Conservation (phyloP, 1,140 invertebrate species). For the Scaptomyza pallida region DNA sequence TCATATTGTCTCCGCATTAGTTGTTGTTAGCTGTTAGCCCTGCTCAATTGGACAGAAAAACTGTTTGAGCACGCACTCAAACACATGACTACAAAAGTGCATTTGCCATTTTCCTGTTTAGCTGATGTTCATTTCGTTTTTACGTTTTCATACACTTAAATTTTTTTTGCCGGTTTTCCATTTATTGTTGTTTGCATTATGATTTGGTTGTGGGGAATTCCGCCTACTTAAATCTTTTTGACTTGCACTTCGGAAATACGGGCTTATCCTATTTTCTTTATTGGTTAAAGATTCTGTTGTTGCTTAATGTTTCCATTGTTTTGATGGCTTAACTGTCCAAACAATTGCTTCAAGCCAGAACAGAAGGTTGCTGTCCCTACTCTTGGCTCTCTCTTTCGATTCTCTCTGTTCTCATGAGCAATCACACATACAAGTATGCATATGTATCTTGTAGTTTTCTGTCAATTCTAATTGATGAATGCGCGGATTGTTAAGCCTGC, state of each 20-base stretch:
- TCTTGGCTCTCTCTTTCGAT: neutral
- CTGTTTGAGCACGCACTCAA: constrained; percentile 72
- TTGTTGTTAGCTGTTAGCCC: constrained; percentile 29
- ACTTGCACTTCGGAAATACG: constrained; percentile 80
- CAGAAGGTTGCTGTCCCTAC: constrained; percentile 4
- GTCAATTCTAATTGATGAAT: constrained; percentile 54
- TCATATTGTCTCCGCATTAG: constrained; percentile 26
- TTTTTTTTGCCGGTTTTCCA: constrained; percentile 23
- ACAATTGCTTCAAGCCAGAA: constrained; percentile 43
- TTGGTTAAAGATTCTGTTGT: constrained; percentile 69
- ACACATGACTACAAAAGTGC: constrained; percentile 73
- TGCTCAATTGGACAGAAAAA: constrained; percentile 77
- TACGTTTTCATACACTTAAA: too few species aligned
- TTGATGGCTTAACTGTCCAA: constrained; percentile 66
- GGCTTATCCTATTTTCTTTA: constrained; percentile 82
- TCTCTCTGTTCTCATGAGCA: constrained; percentile 33
- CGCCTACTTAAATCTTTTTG: constrained; percentile 81
- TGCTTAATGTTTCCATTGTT: constrained; percentile 58
- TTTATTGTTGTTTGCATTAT: constrained; percentile 24
- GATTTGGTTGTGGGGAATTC: constrained; percentile 68
- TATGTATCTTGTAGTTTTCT: constrained; percentile 21
- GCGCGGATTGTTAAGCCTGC: constrained; percentile 35
- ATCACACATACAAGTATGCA: constrained; percentile 8
- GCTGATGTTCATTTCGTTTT: constrained; percentile 35
- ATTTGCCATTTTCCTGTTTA: constrained; percentile 42